Conservation (phyloP, 2,113 vertebrate genomes). For the Aramus guarauna region DNA sequence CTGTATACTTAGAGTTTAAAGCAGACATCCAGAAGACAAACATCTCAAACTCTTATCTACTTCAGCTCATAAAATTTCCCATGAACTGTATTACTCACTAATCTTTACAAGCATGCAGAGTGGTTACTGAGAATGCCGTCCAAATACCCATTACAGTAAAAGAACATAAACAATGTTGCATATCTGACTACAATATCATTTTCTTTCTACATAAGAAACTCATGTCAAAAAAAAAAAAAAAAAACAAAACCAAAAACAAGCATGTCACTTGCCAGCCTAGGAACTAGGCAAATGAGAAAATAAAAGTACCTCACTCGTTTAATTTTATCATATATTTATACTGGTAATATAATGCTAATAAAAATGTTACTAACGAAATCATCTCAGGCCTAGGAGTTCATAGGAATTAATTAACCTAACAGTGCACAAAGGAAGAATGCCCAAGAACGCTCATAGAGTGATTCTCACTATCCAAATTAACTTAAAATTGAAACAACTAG, state of each 20-base stretch:
- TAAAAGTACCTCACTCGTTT: neutral
- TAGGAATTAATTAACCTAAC: neutral
- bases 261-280: neutral
- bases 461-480: neutral
- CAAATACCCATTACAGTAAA: conserved; percentile 54
- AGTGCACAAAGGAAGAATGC: neutral
- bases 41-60: conserved; percentile 54
- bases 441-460: neutral
- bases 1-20: conserved; percentile 28
- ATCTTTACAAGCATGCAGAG: conserved; percentile 53
- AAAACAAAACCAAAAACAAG: neutral
- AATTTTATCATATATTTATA: neutral
- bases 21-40: conserved; percentile 52
- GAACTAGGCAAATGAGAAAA: conserved; percentile 1
- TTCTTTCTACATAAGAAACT: conserved; percentile 33
- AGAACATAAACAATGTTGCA: conserved; percentile 53
- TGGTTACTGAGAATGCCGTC: conserved; percentile 38
- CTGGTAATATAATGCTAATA: neutral
- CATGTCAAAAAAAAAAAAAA: neutral
- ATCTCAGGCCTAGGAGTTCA: neutral
- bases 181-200: conserved; percentile 31
- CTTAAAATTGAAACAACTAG: neutral
- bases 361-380: neutral
- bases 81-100: conserved; percentile 62
- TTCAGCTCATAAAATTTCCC: conserved; percentile 63